A percentile compares a stretch with the other conserved stretches of the same genome.
phyloP scores from a whole-genome alignment of 2,888 invertebrate genomes.

The Pediacus dermestoides region DNA sequence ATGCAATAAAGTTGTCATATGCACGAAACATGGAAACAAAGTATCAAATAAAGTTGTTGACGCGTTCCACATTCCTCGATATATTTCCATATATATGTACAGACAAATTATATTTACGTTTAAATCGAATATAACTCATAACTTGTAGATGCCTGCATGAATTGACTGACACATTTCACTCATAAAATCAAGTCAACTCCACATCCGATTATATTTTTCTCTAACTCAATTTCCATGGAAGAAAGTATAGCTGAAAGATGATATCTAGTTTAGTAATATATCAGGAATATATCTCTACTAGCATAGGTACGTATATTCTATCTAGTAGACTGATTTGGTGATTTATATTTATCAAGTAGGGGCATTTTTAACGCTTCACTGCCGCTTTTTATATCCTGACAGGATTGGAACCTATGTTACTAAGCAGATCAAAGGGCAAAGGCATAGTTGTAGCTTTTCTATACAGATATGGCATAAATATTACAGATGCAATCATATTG shows the following conservation, averaged over 20 bases:
- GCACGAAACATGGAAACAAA: conserved; percentile 27
- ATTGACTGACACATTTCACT: conserved; percentile 21
- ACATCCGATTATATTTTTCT: conserved; percentile 24
- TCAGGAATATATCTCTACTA: too few relatives aligned
- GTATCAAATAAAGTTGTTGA: conserved; percentile 33
- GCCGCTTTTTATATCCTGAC: conserved; percentile 15
- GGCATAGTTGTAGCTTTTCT: too few relatives aligned
- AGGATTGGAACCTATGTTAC: conserved; percentile 13
- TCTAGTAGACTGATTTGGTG: too few relatives aligned
- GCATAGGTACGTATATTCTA: too few relatives aligned
- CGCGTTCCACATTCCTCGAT: conserved; percentile 25
- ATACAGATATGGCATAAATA: too few relatives aligned
- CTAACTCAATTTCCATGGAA: conserved; percentile 18
- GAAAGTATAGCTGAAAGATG: too few relatives aligned
- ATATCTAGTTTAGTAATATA: too few relatives aligned
- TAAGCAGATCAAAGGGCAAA: conserved; percentile 16
- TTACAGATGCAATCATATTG: too few relatives aligned
- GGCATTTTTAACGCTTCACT: conserved; percentile 18
- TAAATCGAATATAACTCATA: conserved; percentile 28
- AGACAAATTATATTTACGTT: conserved; percentile 32
- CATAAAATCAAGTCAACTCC: conserved; percentile 25
- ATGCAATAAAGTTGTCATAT: conserved; percentile 29
- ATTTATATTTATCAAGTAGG: conserved; percentile 21
- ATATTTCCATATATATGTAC: conserved; percentile 17
- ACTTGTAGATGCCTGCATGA: too few relatives aligned